Conservation (phyloP, 2,113 vertebrate genomes). For the Cyrtonyx montezumae region DNA sequence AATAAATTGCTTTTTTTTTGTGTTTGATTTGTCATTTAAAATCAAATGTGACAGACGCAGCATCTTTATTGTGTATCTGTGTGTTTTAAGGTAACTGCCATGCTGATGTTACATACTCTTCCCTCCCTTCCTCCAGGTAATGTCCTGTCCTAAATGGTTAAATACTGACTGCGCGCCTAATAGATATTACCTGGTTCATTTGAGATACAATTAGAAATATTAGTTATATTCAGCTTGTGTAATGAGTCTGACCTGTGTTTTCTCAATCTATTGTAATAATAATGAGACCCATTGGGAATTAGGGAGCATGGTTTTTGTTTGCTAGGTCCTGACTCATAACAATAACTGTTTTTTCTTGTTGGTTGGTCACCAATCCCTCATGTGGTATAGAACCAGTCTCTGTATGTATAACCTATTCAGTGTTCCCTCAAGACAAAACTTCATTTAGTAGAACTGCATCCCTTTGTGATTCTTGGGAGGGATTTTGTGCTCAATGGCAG, state of each 20-base stretch:
- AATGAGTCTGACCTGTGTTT: conserved; percentile 10
- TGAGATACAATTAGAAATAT: conserved; percentile 42
- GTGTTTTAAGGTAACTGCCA: background rate
- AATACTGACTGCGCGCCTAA: background rate
- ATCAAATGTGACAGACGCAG: background rate
- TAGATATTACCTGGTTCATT: conserved; percentile 30
- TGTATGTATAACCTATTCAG: background rate
- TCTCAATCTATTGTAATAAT: conserved; percentile 25
- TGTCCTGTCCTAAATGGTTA: background rate
- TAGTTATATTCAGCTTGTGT: conserved; percentile 22
- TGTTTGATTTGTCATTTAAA: background rate
- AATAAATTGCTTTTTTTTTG: background rate
- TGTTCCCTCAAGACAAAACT: background rate
- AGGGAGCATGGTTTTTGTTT: background rate
- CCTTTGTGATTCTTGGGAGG: background rate
- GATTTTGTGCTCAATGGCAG: background rate
- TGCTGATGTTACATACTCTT: background rate
- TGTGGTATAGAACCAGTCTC: background rate
- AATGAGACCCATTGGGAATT: conserved; percentile 29
- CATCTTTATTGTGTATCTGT: background rate
- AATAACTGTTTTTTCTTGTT: background rate
- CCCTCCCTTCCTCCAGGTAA: background rate
- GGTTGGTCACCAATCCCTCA: background rate
- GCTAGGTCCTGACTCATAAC: background rate
- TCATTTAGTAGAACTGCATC: background rate